Evolutionary conservation across 2,888 invertebrate genomes (phyloP).

Genomic region (Galeruca laticollis): DNA sequence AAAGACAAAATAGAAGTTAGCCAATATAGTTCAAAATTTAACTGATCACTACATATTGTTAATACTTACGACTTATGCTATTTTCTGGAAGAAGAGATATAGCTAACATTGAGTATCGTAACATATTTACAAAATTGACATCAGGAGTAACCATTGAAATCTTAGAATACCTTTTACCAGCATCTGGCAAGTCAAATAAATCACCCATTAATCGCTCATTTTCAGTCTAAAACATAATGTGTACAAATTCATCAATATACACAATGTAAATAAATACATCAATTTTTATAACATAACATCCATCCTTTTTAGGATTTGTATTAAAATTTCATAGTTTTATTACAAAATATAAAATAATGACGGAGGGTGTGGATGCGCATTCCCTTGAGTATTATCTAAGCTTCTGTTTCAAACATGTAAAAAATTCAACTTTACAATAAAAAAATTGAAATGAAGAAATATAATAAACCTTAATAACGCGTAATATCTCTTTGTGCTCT

Average conservation of each 20-base stretch:
- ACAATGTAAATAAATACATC: neutral
- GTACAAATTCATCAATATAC: slow-evolving; percentile 19
- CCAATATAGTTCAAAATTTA: slow-evolving; percentile 2
- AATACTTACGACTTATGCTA: slow-evolving; percentile 76
- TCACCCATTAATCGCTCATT: slow-evolving; percentile 70
- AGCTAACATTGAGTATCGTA: slow-evolving; percentile 81
- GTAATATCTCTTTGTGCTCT: too few relatives aligned
- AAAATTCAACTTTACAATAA: too few relatives aligned
- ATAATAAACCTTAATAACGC: too few relatives aligned
- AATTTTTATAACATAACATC: neutral
- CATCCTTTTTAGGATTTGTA: too few relatives aligned
- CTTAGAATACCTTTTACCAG: slow-evolving; percentile 64
- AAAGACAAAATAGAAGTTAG: slow-evolving; percentile 42
- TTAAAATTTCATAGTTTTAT: too few relatives aligned
- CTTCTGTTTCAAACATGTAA: too few relatives aligned
- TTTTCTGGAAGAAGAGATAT: slow-evolving; percentile 80
- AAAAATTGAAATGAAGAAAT: too few relatives aligned
- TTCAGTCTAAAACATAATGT: slow-evolving; percentile 64
- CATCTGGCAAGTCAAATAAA: slow-evolving; percentile 68
- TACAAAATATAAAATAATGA: too few relatives aligned
- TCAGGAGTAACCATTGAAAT: slow-evolving; percentile 75
- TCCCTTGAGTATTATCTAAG: too few relatives aligned
- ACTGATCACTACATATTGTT: slow-evolving; percentile 12
- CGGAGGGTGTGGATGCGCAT: too few relatives aligned
- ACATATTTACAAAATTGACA: slow-evolving; percentile 80